These are phyloP conservation scores for Chalcosyrphus nemorum DNA, from an alignment of 2,888 invertebrate species.

Conservation along the genomic window DNA sequence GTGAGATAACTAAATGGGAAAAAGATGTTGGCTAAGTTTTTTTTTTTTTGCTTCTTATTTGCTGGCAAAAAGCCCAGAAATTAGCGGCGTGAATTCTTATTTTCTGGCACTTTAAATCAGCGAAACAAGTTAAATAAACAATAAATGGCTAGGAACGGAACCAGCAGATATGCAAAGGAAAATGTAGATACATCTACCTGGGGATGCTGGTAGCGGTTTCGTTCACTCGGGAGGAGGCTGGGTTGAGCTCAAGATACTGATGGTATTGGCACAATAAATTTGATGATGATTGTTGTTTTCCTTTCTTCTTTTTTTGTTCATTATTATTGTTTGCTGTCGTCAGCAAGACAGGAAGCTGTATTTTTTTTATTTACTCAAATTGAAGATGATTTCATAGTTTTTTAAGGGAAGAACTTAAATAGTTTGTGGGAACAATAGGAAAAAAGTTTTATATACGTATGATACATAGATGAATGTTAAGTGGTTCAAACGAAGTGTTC, in stretches of 20 bases:
- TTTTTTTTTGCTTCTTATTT: constrained; percentile 7
- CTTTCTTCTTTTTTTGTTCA: neutral
- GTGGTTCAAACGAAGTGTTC: too few relatives aligned
- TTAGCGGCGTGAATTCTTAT: constrained; percentile 48
- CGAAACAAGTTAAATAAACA: neutral
- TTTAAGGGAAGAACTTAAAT: neutral
- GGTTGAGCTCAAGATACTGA: neutral
- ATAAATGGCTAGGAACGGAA: neutral
- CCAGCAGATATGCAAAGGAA: neutral
- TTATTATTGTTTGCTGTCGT: constrained; percentile 1
- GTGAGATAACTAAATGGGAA: constrained; percentile 40
- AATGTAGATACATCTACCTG: neutral
- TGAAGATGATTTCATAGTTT: neutral
- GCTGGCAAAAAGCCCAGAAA: constrained; percentile 54
- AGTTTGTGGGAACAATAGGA: neutral
- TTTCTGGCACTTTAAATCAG: constrained; percentile 53
- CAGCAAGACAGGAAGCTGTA: neutral
- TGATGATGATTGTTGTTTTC: neutral
- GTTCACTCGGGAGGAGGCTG: neutral
- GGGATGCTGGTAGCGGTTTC: neutral
- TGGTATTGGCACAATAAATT: constrained; percentile 15
- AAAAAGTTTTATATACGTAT: too few relatives aligned
- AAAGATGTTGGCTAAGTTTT: constrained; percentile 52
- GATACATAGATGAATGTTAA: too few relatives aligned
- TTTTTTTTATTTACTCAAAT: neutral